Evolutionary conservation across 2,113 vertebrate species (phyloP).

Genomic region (Ellobius talpinus): DNA sequence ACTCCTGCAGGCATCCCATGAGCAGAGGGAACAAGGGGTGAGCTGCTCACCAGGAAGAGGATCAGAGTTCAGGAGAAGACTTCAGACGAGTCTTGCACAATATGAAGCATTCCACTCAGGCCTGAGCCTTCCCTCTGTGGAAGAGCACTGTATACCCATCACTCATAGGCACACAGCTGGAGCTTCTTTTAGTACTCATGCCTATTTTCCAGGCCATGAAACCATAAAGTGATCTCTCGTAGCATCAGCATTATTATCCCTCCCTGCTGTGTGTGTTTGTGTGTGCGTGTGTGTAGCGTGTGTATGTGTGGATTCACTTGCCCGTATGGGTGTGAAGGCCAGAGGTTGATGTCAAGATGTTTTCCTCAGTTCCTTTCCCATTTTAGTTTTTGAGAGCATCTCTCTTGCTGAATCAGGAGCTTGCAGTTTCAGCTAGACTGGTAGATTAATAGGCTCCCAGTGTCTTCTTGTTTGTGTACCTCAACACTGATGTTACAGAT

Average conservation of each 20-base stretch:
- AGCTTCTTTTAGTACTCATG: neutral
- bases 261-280: neutral
- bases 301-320: neutral
- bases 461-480: neutral
- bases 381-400: neutral
- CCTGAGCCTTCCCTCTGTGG: neutral
- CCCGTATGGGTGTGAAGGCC: neutral
- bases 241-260: neutral
- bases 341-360: neutral
- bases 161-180: fast-evolving
- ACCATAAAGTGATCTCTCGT: neutral
- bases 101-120: neutral
- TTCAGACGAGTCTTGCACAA: neutral
- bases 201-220: conserved; percentile 20
- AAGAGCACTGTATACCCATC: neutral
- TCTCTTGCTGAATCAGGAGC: neutral
- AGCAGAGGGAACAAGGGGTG: too few species aligned
- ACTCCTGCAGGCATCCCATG: neutral
- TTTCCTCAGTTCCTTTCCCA: neutral
- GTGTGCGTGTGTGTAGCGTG: neutral
- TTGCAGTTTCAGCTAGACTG: neutral
- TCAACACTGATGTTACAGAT: neutral
- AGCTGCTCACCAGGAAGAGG: neutral
- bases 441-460: neutral
- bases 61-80: neutral